Evolutionary conservation across 2,888 invertebrate species (phyloP), one percentile per base, ranked within the genome.

Genomic region (Thecocarcelia acutangulata): DNA sequence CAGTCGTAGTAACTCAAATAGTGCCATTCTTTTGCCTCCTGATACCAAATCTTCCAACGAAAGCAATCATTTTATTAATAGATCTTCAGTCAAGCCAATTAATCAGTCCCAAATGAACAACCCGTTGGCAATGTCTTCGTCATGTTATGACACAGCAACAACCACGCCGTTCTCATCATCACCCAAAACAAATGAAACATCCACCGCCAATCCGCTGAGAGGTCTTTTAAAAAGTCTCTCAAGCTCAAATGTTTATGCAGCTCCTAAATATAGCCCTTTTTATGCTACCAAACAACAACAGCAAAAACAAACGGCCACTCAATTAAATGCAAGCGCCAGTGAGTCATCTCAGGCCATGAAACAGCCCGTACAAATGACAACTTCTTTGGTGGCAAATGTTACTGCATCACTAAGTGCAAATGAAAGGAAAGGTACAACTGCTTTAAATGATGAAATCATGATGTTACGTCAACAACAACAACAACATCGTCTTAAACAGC

Each of bases 1-100:
- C 3, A 90, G 86, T 78, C 89, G 91, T 44, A 91, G 91, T 83
- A 88, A 87, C 5, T 91, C 91, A 40, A 91, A 90, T 74, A 88
- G 90, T 73, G 90, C 91, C 3, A 88, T 90, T 59, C 70, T 89
- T 40, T 76, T 88, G 83, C 85, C 83, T 42, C 44, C 84, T 28
- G 74, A 85, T 77, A 59, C 83, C 48, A 72, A 84, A 58, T 69
- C 83, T 24, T 68, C 73, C 13, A 68, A 72, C 13, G 74, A 59
- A 54, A 28, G 21, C 48, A 66, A 58, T 72, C 61, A 76, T 5
- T 3, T 61, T 76, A 48, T 61, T 69, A 80, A 79, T 69, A 69
- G 58, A 42, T 28, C 72, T 9, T 46, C 61, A 77, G 8, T 48
- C 3, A 61, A 69, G 33, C 17, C 58, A 52, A 80, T 64, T 46